Percentiles rank a stretch among this genome's conserved stretches.
Evolutionary conservation across 92 coral and sea anemone species (phyloP).

Genomic region (Zoanthus gigantus): DNA sequence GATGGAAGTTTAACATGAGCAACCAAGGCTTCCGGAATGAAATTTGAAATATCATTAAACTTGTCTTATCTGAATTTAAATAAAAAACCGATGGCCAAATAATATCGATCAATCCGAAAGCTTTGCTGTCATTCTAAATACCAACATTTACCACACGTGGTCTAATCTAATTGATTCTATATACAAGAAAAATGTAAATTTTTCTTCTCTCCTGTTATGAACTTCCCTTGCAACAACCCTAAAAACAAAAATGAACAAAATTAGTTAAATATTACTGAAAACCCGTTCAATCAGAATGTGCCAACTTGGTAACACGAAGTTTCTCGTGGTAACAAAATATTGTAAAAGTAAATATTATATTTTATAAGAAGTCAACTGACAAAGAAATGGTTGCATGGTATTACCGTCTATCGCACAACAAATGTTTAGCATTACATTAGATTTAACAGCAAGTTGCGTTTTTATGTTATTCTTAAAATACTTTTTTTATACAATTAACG

Average conservation of each 20-base stretch:
- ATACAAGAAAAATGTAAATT: constrained; percentile 16
- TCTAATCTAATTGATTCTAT: constrained; percentile 10
- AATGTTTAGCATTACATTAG: neutral
- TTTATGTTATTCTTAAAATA: neutral
- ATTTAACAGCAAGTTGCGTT: neutral
- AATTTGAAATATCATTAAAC: too few species aligned
- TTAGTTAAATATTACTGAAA: neutral
- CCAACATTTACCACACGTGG: neutral
- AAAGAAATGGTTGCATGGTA: neutral
- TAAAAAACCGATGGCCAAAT: neutral
- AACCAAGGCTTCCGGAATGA: too few species aligned
- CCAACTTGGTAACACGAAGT: neutral
- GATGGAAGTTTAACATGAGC: too few species aligned
- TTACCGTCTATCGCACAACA: neutral
- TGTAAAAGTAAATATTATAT: neutral
- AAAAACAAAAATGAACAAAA: neutral
- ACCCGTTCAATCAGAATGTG: neutral
- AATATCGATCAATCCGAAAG: neutral
- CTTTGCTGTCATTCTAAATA: neutral
- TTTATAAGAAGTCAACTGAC: neutral
- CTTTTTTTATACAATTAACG: neutral
- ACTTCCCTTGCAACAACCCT: constrained; percentile 42
- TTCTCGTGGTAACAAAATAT: neutral
- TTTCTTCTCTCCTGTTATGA: neutral
- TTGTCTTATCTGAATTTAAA: too few species aligned